Evolutionary conservation across 1,140 invertebrate genomes (phyloP), one percentile per base, ranked within the genome.

Genomic region (Brachionus sp.): DNA sequence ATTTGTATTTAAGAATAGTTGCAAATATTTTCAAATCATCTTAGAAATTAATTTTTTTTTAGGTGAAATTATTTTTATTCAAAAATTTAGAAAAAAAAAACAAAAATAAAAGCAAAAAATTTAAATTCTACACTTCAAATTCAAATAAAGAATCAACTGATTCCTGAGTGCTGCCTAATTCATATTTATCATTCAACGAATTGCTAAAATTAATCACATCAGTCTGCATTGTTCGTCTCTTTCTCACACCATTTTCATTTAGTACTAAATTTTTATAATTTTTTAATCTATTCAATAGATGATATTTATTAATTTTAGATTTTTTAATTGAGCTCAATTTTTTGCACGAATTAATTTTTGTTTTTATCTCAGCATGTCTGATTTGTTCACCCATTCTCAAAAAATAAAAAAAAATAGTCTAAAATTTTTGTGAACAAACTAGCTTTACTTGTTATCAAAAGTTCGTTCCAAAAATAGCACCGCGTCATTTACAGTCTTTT

Each of bases 81-180:
- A 53, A 53, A 50, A 16, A 16, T 53, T n/a, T n/a, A n/a, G n/a
- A n/a, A n/a, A 66, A 64, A 66, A 66, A 13, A 66, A 66, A 66
- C 23, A 12, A 23, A 19, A 16, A 57, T 57, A 57, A 13, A 2
- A 13, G n/a, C 50, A 13, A 66, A 66, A 66, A 66, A 33, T 66
- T 13, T 46, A 1, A 12, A 2, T 66, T 66, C n/a, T n/a, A 66
- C 25, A 9, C 10, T 66, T 66, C 64, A 66, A 66, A 29, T 35
- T 66, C 64, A 33, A 66, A 66, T n/a, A 66, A 33, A n/a, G 64
- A 66, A n/a, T 35, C 64, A 33, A 33, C 9, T 33, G 64, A 66
- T 13, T 66, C 64, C n/a, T 66, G 64, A 66, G 29, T 29, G 3
- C 64, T 66, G 3, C 4, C 33, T 3, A n/a, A 1, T 7, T 10